Conservation (phyloP, 2,797 vertebrate species). For the Bovichtus diacanthus region DNA sequence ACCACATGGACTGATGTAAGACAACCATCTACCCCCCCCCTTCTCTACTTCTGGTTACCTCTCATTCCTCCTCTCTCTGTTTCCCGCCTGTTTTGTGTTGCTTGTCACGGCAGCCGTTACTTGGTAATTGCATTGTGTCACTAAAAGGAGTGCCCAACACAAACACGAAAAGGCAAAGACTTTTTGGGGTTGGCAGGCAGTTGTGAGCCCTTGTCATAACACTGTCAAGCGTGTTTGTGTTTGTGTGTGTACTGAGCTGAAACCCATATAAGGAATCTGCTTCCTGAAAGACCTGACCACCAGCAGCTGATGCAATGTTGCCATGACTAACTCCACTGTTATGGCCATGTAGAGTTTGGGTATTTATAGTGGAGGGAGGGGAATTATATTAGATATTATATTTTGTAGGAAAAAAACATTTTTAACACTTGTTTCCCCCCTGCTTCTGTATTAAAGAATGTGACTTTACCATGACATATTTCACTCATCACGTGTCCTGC, state of each 20-base stretch:
- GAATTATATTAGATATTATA: too few relatives aligned
- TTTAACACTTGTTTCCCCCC: too few relatives aligned
- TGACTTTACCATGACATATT: background rate
- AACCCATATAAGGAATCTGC: conserved; percentile 46
- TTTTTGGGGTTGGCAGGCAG: conserved; percentile 39
- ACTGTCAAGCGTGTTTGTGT: conserved; percentile 45
- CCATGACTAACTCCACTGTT: background rate
- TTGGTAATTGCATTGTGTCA: background rate
- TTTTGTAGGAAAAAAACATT: too few relatives aligned
- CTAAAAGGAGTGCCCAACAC: background rate
- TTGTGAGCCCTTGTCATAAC: conserved; percentile 41
- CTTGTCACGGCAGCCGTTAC: background rate
- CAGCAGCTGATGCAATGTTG: conserved; percentile 69
- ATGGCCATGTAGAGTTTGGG: background rate
- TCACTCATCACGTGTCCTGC: conserved; percentile 15
- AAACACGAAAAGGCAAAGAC: conserved; percentile 6
- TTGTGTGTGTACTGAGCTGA: background rate
- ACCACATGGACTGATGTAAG: background rate
- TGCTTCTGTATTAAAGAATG: background rate
- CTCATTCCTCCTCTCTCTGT: background rate
- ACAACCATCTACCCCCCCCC: background rate
- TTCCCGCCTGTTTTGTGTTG: conserved; percentile 4
- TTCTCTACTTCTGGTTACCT: background rate
- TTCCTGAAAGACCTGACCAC: conserved; percentile 67
- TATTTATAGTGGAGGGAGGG: background rate